Evolutionary conservation across 2,888 invertebrate species (phyloP), one percentile per base, ranked within the genome.

Genomic region (Campoplex capitator): DNA sequence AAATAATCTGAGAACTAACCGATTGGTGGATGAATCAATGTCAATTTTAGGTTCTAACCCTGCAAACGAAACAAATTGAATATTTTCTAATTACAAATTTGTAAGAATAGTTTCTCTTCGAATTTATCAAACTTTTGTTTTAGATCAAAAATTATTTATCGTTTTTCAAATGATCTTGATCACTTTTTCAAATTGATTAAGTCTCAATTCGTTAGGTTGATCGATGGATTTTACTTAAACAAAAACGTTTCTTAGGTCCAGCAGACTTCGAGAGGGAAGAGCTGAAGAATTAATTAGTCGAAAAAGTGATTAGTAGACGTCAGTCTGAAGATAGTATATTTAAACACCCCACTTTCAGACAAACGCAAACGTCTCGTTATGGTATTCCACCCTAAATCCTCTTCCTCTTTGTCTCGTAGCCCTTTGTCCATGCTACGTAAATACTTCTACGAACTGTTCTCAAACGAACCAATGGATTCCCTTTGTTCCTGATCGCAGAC

Each of bases 401-500:
- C 56, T 38, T 68, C 68, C 68, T 48, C 79, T 80, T 80, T 80
- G 79, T 80, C 71, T 45, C 58, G 51, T 42, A 45, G 32, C 23
- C 71, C 79, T 62, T 80, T 71, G 79, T 65, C 62, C 35, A 38
- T 16, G 32, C 32, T 16, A 45, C 71, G 58, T 58, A 80, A 70
- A 80, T 80, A 62, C 45, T 71, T 48, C 58, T n/a, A 48, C 48
- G 35, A 80, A 62, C 77, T 38, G 51, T 65, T 51, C 67, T 62
- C 58, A 54, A 62, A 81, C 73, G 67, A 71, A 45, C 77, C 18
- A 82, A 67, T 45, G 81, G 73, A 85, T 82, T 82, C 85, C 28
- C 85, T 85, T 82, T 82, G 78, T 67, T 38, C 67, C 13, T 16
- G 74, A 77, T 35, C 65, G 51, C 38, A 51, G 51, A 35, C 23